Base-by-base conservation (phyloP, 2,888 invertebrate species). In the Idaea straminata region DNA sequence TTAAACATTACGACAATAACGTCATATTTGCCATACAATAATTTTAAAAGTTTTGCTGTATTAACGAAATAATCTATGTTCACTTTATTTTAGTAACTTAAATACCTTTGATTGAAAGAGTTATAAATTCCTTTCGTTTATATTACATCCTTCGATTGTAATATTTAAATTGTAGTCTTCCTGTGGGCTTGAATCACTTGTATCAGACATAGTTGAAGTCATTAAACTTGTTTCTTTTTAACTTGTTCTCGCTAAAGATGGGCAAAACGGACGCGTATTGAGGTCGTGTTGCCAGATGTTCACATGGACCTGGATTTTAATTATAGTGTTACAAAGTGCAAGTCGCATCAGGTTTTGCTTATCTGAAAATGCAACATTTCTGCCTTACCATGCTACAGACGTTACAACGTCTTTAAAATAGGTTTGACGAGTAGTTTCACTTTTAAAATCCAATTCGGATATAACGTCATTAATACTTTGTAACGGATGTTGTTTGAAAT, bases 91-190 rank as follows among this genome's bases (percentile, higher is more conserved):
- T 10, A 47, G 7, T 47, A 47, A 47, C 13, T 47, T 47, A 47
- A 47, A 47, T 47, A 47, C 13, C 10, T 13, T 47, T 10, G 1
- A 10, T 5, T 72, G 68, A 67, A 58, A 72, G 80, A 76, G 82
- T 79, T 83, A 88, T 85, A 84, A 86, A 86, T 86, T 87, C 85
- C 84, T 83, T 83, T 76, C 72, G 78, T 76, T 67, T 69, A 70
- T 57, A 64, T 65, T 79, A 85, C 87, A 90, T 91, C 91, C 91
- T 90, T 87, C 85, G 88, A 89, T 89, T 89, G 91, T 87, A 74
- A 73, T 78, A 75, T 71, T 78, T 78, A 82, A 85, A 88, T 86
- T 85, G 85, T 79, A 77, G 73, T 76, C 84, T 86, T 88, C 88
- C 88, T 86, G 86, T 78, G 70, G 69, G 66, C 69, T 70, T 77